Base-by-base conservation (phyloP, 2,888 invertebrate genomes). In the Heliconius aoede region DNA sequence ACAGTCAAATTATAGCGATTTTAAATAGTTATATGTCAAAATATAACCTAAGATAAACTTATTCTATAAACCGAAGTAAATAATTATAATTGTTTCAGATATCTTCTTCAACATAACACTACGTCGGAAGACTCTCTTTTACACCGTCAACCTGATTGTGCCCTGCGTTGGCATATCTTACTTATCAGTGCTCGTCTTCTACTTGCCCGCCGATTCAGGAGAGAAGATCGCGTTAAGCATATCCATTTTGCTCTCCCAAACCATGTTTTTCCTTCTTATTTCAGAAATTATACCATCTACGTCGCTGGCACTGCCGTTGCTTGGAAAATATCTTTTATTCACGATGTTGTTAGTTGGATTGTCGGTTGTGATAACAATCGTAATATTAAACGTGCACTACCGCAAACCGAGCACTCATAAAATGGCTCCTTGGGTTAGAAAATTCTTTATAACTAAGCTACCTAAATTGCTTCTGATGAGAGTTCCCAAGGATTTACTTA, bases 81-180 rank as follows among this genome's bases (percentile, higher is more conserved):
- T 55, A 64, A 40, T 28, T 76, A 78, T 69, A 74, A 88, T 93
- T 90, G 87, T 96, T 95, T 85, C 96, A 96, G 99, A 99, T 94
- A 99, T 99, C 79, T 99, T 99, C 92, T 99, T 99, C 96, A 99
- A 99, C 93, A 99, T 99, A 83, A 99, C 99, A 0, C 92, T 99
- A 4, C 95, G 99, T 69, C 95, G 99, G 32, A 98, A 99, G 92
- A 99, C 99, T 0, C 95, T 99, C 24, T 99, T 99, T 93, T 99
- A 99, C 95, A 99, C 99, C 0, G 98, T 99, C 8, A 99, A 99
- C 89, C 95, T 99, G 62, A 99, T 99, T 84, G 98, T 99, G 65
- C 99, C 99, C 0, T 99, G 99, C 87, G 98, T 99, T 8, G 98
- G 98, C 73, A 99, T 99, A 82, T 99, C 99, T 21, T 99, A 98